Evolutionary conservation across 2,113 vertebrate species (phyloP), one percentile per base, ranked within the genome.

Genomic region (Thamnophis sirtalis): DNA sequence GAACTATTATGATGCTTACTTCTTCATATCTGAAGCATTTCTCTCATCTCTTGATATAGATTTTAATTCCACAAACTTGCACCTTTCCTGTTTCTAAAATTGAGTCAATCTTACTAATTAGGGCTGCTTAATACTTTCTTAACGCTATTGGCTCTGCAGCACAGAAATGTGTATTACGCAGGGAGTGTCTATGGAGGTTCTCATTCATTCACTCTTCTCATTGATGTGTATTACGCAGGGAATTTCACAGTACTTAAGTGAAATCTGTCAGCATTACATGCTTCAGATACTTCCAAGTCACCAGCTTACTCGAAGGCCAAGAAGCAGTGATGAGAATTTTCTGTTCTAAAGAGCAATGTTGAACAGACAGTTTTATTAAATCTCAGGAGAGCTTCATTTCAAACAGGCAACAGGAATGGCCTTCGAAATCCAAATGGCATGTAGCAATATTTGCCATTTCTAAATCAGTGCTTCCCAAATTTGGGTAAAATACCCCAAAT

Each of bases 221-320:
- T 68, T 68, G 11, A 84, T 0, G 1, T 0, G 1, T 9, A 68
- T 94, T 48, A 48, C 86, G 43, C 11, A 0, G 60, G 90, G 94
- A 94, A 94, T 96, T 94, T 93, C 91, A 53, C 0, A 88, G 95
- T 50, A 13, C 89, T 94, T 87, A 94, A 95, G 95, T 2, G 92
- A 89, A 92, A 0, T 22, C 84, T 89, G 55, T 88, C 24, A 2
- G 11, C 0, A 28, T 89, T 13, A 93, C 86, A 91, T 84, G 93
- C 91, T 92, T 92, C 68, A 92, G 80, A 85, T 0, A 0, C 33
- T 90, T 90, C 86, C 93, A 91, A 93, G 92, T 96, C 94, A 96
- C 95, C 95, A 96, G 96, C 94, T 91, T 84, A 93, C 90, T 88
- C 91, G 63, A 96, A 88, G 90, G 56, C 56, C 95, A 88, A 90